Base-by-base conservation (phyloP, 2,113 vertebrate species). In the Limanda limanda region DNA sequence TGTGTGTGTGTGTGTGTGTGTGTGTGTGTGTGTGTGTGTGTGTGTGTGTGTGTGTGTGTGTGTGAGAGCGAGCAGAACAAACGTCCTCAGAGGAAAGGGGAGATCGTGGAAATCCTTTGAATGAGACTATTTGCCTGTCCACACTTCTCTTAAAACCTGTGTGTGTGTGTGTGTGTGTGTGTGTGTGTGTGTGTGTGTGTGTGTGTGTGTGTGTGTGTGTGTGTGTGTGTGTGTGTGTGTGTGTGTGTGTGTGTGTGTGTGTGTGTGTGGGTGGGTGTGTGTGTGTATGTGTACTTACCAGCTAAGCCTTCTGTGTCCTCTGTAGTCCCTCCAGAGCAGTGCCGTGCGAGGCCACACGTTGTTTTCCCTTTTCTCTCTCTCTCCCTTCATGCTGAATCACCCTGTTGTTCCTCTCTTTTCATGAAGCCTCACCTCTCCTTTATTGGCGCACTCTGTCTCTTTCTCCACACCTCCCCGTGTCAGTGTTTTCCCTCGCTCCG, bases 331-430 rank as follows among this genome's bases (percentile, higher is more conserved):
- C 68, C 35, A 55, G 85, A 90, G 78, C 54, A 20, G 74, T 31
- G 81, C 68, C 60, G 68, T 79, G 82, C 14, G 24, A 80, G 81
- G 87, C 89, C 88, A 90, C 86, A 84, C 86, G 85, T 91, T 88
- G 89, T 91, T 89, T 89, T 86, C 70, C 76, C 83, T 80, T 10
- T 25, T 8, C 81, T 64, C 67, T 76, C 81, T 80, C 67, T 76
- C 81, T 80, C 75, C 71, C 84, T 80, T 91, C 92, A 89, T 82
- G 66, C 80, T 67, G 83, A 88, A 91, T 92, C 91, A 88, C 87
- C 85, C 55, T 73, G 72, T 88, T 89, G 89, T 91, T 88, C 84
- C 81, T 78, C 67, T n/a, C 66, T 71, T 78, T 90, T 84, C 86
- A 86, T 35, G 85, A 55, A 45, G 45, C 83, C 84, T 79, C 85